Evolutionary conservation across 1,140 invertebrate species (phyloP), one percentile per base, ranked within the genome.

Genomic region (Drosophila rhopaloa): DNA sequence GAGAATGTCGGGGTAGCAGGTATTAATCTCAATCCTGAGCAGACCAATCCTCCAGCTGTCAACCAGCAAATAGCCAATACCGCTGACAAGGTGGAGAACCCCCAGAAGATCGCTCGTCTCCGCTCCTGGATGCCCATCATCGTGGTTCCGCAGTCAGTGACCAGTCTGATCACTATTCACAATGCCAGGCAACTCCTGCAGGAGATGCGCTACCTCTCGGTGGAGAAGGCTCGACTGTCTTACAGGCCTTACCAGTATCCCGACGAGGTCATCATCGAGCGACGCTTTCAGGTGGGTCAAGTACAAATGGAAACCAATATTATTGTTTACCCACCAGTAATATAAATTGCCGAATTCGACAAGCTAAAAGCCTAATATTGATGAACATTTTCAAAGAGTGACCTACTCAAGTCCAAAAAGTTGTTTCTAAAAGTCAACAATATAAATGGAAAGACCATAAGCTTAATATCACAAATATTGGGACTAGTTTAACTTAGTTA

Each of bases 131-230:
- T 98, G 0, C 98, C 99, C 3, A 99, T 99, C 83, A 99, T 99
- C 77, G 98, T 99, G 81, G 99, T 99, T 81, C 99, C 99, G 0
- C 97, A 97, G 37, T 96, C 97, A 5, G 96, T 96, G 40, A 97
- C 97, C 2, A 98, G 98, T 0, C 93, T 99, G n/a, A 98, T 99
- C 41, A 97, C 97, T 1, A 99, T 99, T 97, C 97, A 96, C 91
- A 99, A 99, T 93, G 96, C 96, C 11, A 98, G 98, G 92, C 98
- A 99, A 76, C 96, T 99, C 74, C 93, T 99, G 27, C 98, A 99
- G 93, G 98, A 99, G 90, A 93, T 98, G 54, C 97, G 95, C 93
- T 98, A 95, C 93, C 95, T 98, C 1, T 94, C 95, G 37, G 96
- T 96, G 3, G 97, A 98, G 81, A 96, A 98, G 54, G 98, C 98